These are phyloP conservation scores for Gymnosoma rotundatum DNA, from an alignment of 2,888 invertebrate species.

Conservation along the genomic window DNA sequence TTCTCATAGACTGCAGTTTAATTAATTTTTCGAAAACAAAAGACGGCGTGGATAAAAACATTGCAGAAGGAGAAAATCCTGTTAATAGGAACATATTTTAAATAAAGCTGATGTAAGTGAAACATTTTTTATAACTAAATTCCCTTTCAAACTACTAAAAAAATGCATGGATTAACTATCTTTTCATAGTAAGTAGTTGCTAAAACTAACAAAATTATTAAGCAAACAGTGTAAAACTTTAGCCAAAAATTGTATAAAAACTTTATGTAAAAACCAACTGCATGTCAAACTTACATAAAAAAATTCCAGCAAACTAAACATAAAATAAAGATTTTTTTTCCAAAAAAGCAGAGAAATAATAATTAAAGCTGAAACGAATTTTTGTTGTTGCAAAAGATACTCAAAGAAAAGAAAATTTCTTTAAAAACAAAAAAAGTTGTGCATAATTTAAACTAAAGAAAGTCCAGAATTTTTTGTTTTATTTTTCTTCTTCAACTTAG, in stretches of 20 bases:
- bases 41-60: too few relatives aligned
- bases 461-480: constrained; percentile 33
- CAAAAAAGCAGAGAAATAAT: background rate
- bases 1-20: too few relatives aligned
- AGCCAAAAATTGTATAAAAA: background rate
- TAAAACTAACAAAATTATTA: too few relatives aligned
- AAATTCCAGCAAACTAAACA: background rate
- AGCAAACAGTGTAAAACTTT: background rate
- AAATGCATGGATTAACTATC: constrained; percentile 39
- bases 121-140: background rate
- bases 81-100: too few relatives aligned
- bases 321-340: constrained; percentile 18
- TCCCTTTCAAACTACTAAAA: background rate
- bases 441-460: constrained; percentile 51
- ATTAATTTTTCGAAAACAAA: too few relatives aligned
- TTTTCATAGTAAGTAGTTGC: too few relatives aligned
- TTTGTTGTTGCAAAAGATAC: background rate
- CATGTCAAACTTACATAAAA: constrained; percentile 59
- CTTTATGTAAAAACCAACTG: background rate
- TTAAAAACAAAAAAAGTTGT: constrained; percentile 36
- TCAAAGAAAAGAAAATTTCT: constrained; percentile 34
- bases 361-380: constrained; percentile 27
- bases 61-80: too few relatives aligned
- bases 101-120: too few relatives aligned
- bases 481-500: constrained; percentile 8